Base-by-base conservation (phyloP, 2,113 vertebrate genomes). In the Protomyctophum bolini region DNA sequence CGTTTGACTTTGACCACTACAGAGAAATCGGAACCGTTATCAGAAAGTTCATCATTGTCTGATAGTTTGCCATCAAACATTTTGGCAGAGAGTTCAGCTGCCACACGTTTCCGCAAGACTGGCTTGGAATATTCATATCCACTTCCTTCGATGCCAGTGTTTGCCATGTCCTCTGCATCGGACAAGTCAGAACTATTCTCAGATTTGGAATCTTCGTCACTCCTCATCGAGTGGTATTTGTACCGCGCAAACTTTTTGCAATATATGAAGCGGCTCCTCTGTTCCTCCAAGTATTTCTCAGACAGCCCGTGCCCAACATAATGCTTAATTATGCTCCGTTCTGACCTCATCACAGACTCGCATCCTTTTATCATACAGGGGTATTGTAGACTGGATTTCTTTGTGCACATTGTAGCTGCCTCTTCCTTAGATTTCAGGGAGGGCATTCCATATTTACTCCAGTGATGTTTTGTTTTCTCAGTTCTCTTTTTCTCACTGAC, bases 331-430 rank as follows among this genome's bases (percentile, higher is more conserved):
- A 97, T 94, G 84, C 94, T 96, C 60, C 93, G 93, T 82, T 99
- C 97, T 0, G 95, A 97, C 49, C 94, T 96, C 77, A 96, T 94
- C 48, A 99, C 95, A 0, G 95, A 97, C 0, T 95, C 94, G n/a
- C 97, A 99, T 2, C 96, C 96, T 79, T 97, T 96, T 76, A 99
- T 96, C 97, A 98, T 98, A 76, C 97, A 99, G 0, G 97, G 96
- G 77, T 98, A 99, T 14, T 98, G 97, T 10, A 95, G 91, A 33
- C 94, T 91, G 83, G 93, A 94, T 46, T 85, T 93, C 77, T 95
- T 96, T 0, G 94, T 97, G 84, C 97, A 99, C 79, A 98, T 93
- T 0, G 94, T 93, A 0, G 96, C 89, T 6, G 97, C 97, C 56
- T 96, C 96, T 0, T 93, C 93, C 75, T 94, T 95, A 41, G 94